A percentile compares a stretch with the other conserved stretches of the same genome.
These are phyloP conservation scores for Adelosebastes latens DNA, from an alignment of 2,797 vertebrate species.

Conservation along the genomic window DNA sequence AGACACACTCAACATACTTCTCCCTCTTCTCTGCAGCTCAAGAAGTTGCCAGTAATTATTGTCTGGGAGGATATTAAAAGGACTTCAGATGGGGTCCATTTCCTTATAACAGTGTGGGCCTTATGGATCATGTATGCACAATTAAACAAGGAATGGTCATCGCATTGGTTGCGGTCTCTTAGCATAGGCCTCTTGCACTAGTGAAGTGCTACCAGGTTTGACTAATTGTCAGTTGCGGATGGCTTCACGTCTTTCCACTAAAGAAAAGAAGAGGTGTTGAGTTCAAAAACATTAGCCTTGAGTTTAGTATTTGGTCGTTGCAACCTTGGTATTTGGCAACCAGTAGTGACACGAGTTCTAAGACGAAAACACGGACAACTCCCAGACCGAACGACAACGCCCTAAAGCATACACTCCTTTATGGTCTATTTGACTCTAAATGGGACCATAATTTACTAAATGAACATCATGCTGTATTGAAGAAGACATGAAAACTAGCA, in stretches of 20 bases:
- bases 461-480: not conserved
- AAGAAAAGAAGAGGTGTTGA: not conserved
- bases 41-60: conserved; percentile 64
- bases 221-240: conserved; percentile 39
- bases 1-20: conserved; percentile 20
- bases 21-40: conserved; percentile 22
- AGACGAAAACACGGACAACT: not conserved
- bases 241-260: conserved; percentile 2
- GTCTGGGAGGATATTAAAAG: conserved; percentile 55
- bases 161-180: conserved; percentile 40
- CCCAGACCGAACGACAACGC: not conserved
- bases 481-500: not conserved
- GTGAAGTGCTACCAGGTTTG: conserved; percentile 29
- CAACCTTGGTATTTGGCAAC: too few relatives aligned
- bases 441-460: not conserved
- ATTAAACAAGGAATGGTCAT: conserved; percentile 68
- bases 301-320: too few relatives aligned
- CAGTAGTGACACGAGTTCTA: too few relatives aligned
- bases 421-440: not conserved
- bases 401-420: not conserved
- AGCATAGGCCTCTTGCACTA: conserved; percentile 40
- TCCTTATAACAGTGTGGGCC: conserved; percentile 47
- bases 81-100: conserved; percentile 57
- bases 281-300: not conserved
- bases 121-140: conserved; percentile 70